Evolutionary conservation across 2,888 invertebrate genomes (phyloP).

Genomic region (Spilarctia lutea): DNA sequence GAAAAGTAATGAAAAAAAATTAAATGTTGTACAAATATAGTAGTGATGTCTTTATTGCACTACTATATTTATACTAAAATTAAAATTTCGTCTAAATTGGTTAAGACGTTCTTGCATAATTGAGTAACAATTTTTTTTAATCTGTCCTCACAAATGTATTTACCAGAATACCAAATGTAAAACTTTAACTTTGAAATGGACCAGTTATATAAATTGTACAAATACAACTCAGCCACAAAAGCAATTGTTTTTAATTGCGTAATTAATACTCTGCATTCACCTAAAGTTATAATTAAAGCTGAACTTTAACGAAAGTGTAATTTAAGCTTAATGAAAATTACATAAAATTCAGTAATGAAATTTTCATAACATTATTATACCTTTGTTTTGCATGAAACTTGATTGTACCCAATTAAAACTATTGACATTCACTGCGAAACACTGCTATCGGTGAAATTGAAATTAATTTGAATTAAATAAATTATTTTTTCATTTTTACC

Average conservation of each 20-base stretch:
- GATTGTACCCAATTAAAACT: neutral
- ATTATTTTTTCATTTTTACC: too few species aligned
- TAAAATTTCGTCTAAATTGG: neutral
- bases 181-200: too few species aligned
- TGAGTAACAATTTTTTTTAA: too few species aligned
- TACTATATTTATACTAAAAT: neutral
- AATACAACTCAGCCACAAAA: neutral
- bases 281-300: neutral
- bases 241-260: conserved; percentile 4
- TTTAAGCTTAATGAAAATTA: neutral
- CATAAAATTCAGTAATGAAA: neutral
- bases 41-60: neutral
- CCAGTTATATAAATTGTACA: neutral
- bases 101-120: too few species aligned
- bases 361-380: neutral
- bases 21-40: too few species aligned
- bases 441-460: too few species aligned
- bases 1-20: too few species aligned
- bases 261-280: neutral
- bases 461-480: too few species aligned
- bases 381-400: neutral
- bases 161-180: too few species aligned
- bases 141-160: too few species aligned
- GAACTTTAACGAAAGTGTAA: neutral
- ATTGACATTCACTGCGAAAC: neutral